Evolutionary conservation across 1,140 invertebrate species (phyloP).

Genomic region (Contarinia nasturtii): DNA sequence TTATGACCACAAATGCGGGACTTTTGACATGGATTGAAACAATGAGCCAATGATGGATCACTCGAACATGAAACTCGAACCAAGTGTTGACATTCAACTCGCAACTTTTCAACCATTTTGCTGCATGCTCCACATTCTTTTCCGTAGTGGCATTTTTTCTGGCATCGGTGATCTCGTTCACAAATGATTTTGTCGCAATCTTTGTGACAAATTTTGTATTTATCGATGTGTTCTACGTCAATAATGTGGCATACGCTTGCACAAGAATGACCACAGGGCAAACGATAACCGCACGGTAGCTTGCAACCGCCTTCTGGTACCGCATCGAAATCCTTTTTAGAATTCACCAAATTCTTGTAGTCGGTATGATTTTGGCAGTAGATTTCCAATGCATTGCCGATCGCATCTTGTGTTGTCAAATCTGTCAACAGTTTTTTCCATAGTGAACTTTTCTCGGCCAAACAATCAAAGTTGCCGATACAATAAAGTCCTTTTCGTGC

Average conservation of each 20-base stretch:
- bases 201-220: background rate
- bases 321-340: slow-evolving; percentile 23
- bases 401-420: background rate
- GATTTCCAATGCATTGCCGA: background rate
- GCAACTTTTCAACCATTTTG: background rate
- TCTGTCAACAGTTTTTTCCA: slow-evolving; percentile 26
- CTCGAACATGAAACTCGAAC: background rate
- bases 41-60: background rate
- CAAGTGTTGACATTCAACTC: background rate
- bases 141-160: background rate
- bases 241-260: slow-evolving; percentile 29
- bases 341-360: slow-evolving; percentile 10
- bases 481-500: slow-evolving; percentile 42
- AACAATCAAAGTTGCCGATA: slow-evolving; percentile 39
- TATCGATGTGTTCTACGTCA: slow-evolving; percentile 24
- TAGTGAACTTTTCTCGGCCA: slow-evolving; percentile 25
- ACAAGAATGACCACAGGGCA: slow-evolving; percentile 33
- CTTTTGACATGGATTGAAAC: background rate
- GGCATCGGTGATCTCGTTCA: background rate
- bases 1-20: background rate
- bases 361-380: background rate
- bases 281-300: slow-evolving; percentile 19
- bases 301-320: slow-evolving; percentile 30
- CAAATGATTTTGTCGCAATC: background rate
- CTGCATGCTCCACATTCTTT: background rate